phyloP scores from a whole-genome alignment of 2,113 vertebrate species.

The Lophura nycthemera region DNA sequence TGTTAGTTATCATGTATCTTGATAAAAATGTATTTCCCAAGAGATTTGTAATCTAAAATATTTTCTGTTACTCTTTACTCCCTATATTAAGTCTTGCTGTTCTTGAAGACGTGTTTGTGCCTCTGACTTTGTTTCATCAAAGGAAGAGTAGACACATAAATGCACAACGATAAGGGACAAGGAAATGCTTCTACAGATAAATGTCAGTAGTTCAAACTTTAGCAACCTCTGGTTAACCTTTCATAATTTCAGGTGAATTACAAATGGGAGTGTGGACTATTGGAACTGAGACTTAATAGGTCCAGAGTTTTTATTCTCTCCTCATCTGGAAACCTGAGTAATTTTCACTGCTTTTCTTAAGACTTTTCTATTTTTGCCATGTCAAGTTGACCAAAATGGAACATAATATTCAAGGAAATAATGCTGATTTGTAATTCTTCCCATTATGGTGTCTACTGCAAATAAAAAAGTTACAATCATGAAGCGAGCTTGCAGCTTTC shows the following conservation, averaged over 20 bases:
- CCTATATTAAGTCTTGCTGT: rapidly evolving
- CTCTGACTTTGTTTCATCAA: not conserved
- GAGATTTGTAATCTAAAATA: not conserved
- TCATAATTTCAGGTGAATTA: not conserved
- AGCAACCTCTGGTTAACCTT: not conserved
- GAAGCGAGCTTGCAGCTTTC: conserved; percentile 5
- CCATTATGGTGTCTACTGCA: not conserved
- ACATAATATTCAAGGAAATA: not conserved
- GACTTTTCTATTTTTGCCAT: not conserved
- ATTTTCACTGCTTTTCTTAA: not conserved
- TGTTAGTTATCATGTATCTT: not conserved
- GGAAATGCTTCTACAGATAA: not conserved
- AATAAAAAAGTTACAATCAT: conserved; percentile 29
- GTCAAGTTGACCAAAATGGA: not conserved
- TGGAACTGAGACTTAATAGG: not conserved
- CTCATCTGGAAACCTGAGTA: not conserved
- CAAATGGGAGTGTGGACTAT: not conserved
- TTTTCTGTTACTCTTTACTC: not conserved
- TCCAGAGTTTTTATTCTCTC: not conserved
- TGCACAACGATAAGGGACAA: not conserved
- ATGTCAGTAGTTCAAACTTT: not conserved
- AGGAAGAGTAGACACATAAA: not conserved
- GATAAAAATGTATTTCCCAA: not conserved
- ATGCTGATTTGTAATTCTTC: conserved; percentile 22
- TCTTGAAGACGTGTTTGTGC: not conserved